Evolutionary conservation across 2,888 invertebrate species (phyloP).

Genomic region (Yponomeuta sedellus): DNA sequence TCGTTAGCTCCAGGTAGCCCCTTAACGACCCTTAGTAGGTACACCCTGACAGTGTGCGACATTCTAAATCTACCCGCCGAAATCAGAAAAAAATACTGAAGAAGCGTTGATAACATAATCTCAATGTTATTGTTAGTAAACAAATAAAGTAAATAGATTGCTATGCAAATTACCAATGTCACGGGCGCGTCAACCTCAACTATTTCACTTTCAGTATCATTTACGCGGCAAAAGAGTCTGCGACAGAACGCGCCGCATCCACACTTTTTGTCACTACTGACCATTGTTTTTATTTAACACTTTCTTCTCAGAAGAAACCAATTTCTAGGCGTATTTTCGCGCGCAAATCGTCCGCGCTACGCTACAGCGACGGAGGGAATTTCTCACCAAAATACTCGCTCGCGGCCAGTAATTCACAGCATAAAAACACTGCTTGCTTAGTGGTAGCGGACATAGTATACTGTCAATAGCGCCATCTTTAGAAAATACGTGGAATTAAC

Average conservation of each 20-base stretch:
- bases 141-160: neutral
- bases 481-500: neutral
- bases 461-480: conserved; percentile 1
- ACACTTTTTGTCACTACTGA: conserved; percentile 45
- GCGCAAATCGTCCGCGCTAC: conserved; percentile 26
- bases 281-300: conserved; percentile 31
- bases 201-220: conserved; percentile 29
- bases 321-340: conserved; percentile 14
- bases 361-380: conserved; percentile 26
- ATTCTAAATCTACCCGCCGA: neutral
- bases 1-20: too few species aligned
- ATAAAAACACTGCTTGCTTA: neutral
- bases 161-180: conserved; percentile 2
- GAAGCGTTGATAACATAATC: neutral
- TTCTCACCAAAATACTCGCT: conserved; percentile 47
- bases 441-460: neutral
- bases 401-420: neutral
- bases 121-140: neutral
- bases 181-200: neutral
- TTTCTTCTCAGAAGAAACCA: neutral
- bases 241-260: conserved; percentile 56
- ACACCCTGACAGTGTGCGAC: too few species aligned
- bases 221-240: conserved; percentile 52
- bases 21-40: too few species aligned
- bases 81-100: neutral